A percentile compares a stretch with the other conserved stretches of the same genome.
Evolutionary conservation across 2,888 invertebrate genomes (phyloP).

Genomic region (Lasioglossum morio): DNA sequence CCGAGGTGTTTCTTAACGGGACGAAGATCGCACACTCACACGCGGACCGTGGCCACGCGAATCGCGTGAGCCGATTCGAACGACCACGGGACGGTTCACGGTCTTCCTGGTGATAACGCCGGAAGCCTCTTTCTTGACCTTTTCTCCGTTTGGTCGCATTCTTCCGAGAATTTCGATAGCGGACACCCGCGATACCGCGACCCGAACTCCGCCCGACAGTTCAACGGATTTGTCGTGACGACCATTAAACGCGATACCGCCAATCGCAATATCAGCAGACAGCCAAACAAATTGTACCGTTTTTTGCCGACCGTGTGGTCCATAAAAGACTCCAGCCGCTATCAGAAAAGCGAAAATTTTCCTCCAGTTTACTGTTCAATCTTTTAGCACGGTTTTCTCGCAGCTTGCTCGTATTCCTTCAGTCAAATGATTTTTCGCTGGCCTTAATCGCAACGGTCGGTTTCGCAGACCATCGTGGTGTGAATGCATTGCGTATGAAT

Average conservation of each 20-base stretch:
- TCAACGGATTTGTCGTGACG: background rate
- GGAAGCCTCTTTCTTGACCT: background rate
- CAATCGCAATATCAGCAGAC: background rate
- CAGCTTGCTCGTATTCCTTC: too few relatives aligned
- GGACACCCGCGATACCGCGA: background rate
- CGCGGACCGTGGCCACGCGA: background rate
- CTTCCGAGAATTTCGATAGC: conserved; percentile 12
- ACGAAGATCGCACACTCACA: conserved; percentile 11
- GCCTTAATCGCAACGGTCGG: background rate
- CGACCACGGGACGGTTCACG: conserved; percentile 19
- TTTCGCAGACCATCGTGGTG: too few relatives aligned
- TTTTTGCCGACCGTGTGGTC: background rate
- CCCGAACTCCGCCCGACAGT: background rate
- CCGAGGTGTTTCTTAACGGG: conserved; percentile 42
- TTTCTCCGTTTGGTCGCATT: background rate
- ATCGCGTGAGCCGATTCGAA: background rate
- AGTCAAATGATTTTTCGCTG: background rate
- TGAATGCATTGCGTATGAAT: too few relatives aligned
- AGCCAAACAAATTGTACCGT: background rate
- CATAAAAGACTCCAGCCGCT: background rate
- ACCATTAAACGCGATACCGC: background rate
- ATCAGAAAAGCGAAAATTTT: background rate
- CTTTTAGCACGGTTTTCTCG: too few relatives aligned
- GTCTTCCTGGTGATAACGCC: conserved; percentile 16
- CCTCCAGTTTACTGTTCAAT: background rate